Evolutionary conservation across 2,113 vertebrate genomes (phyloP).

Genomic region (Hippocampus mohnikei): DNA sequence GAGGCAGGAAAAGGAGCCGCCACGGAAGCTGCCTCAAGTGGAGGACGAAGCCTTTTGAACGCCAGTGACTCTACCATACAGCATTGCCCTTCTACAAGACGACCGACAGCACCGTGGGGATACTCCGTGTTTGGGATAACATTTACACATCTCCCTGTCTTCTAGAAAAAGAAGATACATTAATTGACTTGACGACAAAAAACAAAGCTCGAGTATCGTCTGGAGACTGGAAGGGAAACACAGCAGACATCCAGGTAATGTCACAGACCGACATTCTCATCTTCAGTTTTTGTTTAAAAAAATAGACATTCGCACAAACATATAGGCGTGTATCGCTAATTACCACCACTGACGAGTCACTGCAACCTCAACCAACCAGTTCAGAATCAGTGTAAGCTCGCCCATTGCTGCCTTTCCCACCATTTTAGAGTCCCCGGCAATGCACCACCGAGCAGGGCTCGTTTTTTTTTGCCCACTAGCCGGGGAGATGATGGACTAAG

Average conservation of each 20-base stretch:
- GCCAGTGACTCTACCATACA: constrained; percentile 27
- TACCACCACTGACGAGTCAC: background rate
- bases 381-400: constrained; percentile 11
- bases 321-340: background rate
- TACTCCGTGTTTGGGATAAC: constrained; percentile 41
- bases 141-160: constrained; percentile 17
- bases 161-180: constrained; percentile 31
- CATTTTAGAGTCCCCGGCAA: constrained; percentile 34
- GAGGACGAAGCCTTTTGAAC: constrained; percentile 38
- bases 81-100: constrained; percentile 11
- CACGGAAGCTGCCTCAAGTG: constrained; percentile 31
- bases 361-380: constrained; percentile 14
- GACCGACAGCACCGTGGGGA: constrained; percentile 10
- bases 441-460: background rate
- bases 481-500: constrained; percentile 18
- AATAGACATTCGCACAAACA: background rate
- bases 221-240: constrained; percentile 12
- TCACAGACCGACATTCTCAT: background rate
- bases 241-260: constrained; percentile 47
- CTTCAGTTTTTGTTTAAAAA: background rate
- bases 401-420: constrained; percentile 22
- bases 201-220: constrained; percentile 8
- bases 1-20: constrained; percentile 20
- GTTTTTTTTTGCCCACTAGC: background rate
- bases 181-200: constrained; percentile 24